Base-by-base conservation (phyloP, 1,140 invertebrate genomes). In the Drosophila simulans region DNA sequence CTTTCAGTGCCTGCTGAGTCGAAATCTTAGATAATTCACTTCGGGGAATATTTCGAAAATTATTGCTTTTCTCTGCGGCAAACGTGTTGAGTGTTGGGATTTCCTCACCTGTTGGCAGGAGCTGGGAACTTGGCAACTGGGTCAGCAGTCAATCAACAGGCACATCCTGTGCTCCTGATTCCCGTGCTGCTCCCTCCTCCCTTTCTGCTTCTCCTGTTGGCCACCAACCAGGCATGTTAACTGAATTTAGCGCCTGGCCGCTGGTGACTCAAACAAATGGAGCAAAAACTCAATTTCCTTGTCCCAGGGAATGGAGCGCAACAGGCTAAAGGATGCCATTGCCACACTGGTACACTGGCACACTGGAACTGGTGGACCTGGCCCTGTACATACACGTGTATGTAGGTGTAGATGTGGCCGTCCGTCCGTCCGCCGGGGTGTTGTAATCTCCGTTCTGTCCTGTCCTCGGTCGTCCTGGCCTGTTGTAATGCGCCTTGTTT, bases 241-340 rank as follows among this genome's bases (percentile, higher is more conserved):
- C 55, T 76, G 74, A 75, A 68, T 77, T 77, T 71, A 57, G 52
- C 65, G 52, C 43, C 68, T 49, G 52, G 22, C 37, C 64, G 22
- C 27, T 62, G 49, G 20, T 43, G 45, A 40, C 13, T 31, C 56
- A 60, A 62, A 54, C 64, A 78, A 72, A 72, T 64, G 70, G 46
- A 46, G 71, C 46, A 52, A 55, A 51, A 80, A 86, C 68, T 72
- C 63, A 88, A 86, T 86, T 86, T 86, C 83, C 78, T 73, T 52
- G 59, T 4, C 43, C 22, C 17, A 4, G 15, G 43, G 20, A 25
- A 17, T 17, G 15, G 13, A 12, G 20, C 40, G 62, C 80, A 78
- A 58, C 74, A 80, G 68, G 64, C 72, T 53, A 20, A 40, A 78
- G 27, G 51, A 60, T 52, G 42, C 57, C 5, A 46, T 39, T 31